phyloP scores from a whole-genome alignment of 2,888 invertebrate genomes.

The Merodon equestris region DNA sequence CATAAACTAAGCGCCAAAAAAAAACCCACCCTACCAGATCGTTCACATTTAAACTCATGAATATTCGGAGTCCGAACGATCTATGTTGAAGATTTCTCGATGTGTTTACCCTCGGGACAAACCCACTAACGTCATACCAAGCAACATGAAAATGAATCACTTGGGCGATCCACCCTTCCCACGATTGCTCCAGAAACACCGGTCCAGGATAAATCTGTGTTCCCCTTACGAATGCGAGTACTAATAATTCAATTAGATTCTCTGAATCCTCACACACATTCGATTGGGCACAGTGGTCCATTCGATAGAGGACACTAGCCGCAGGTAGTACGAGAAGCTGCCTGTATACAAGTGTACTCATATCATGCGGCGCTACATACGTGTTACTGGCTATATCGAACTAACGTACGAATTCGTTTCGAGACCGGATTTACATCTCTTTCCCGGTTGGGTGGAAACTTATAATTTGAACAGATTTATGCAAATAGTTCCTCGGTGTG shows the following conservation, averaged over 20 bases:
- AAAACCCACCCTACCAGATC: constrained; percentile 46
- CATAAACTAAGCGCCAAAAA: constrained; percentile 36
- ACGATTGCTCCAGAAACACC: constrained; percentile 39
- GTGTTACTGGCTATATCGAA: constrained; percentile 20
- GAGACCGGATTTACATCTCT: constrained; percentile 35
- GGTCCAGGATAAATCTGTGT: constrained; percentile 27
- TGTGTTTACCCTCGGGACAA: constrained; percentile 45
- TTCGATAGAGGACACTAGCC: constrained; percentile 37
- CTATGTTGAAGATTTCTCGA: constrained; percentile 26
- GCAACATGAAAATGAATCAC: constrained; percentile 59
- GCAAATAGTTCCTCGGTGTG: constrained; percentile 62
- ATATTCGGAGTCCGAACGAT: constrained; percentile 44
- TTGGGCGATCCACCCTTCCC: constrained; percentile 41
- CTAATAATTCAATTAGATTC: constrained; percentile 68
- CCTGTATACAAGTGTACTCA: not conserved
- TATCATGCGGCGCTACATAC: constrained; percentile 1
- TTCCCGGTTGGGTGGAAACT: constrained; percentile 60
- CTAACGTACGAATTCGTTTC: constrained; percentile 37
- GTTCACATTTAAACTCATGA: constrained; percentile 54
- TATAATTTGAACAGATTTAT: constrained; percentile 68
- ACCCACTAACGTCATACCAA: constrained; percentile 34
- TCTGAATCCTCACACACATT: constrained; percentile 28
- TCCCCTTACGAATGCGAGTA: constrained; percentile 7
- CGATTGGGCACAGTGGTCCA: constrained; percentile 4
- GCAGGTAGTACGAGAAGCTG: constrained; percentile 37